Evolutionary conservation across 2,113 vertebrate genomes (phyloP).

Genomic region (Castor canadensis): DNA sequence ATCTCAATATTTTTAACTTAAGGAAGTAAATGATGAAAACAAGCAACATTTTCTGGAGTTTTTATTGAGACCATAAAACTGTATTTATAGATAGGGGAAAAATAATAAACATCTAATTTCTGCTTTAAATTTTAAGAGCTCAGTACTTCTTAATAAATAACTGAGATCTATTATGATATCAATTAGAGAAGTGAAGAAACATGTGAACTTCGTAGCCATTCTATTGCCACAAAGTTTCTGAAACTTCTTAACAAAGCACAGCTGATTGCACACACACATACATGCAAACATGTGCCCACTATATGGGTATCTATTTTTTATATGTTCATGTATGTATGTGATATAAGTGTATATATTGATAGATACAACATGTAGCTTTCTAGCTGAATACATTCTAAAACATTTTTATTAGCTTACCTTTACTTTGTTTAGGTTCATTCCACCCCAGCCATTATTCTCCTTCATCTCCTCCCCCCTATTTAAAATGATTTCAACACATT

Average conservation of each 20-base stretch:
- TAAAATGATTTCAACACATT: too few relatives aligned
- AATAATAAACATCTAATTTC: neutral
- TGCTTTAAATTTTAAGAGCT: slow-evolving; percentile 18
- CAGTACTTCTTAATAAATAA: neutral
- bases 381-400: too few relatives aligned
- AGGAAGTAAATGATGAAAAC: neutral
- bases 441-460: too few relatives aligned
- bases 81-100: slow-evolving; percentile 9
- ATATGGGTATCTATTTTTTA: too few relatives aligned
- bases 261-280: neutral
- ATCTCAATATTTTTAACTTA: slow-evolving; percentile 14
- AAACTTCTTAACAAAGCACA: neutral
- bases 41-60: neutral
- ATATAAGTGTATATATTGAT: too few relatives aligned
- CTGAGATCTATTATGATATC: neutral
- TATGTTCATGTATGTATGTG: too few relatives aligned
- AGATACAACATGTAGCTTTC: too few relatives aligned
- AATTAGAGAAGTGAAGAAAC: neutral
- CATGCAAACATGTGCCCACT: accelerated
- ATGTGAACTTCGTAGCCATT: neutral
- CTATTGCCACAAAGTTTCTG: neutral
- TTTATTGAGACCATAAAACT: neutral
- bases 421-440: too few relatives aligned
- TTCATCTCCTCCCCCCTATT: too few relatives aligned
- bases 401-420: too few relatives aligned